Conservation (phyloP, 2,113 vertebrate species). For the Scophthalmus maximus region DNA sequence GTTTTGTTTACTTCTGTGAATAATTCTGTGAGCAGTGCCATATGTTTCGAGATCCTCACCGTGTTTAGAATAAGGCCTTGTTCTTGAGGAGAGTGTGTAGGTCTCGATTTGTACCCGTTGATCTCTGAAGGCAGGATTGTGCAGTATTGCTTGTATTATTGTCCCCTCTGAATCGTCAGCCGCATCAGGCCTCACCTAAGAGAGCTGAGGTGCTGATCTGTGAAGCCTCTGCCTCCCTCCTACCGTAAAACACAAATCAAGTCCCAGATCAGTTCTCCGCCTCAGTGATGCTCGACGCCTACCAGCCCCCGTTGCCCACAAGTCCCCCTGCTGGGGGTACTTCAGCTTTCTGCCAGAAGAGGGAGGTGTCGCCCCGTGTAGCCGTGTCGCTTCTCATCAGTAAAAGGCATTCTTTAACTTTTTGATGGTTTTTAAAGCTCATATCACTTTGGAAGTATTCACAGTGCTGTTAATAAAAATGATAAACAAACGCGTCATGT, state of each 20-base stretch:
- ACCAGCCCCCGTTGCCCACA: not conserved
- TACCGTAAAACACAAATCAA: constrained; percentile 3
- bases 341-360: constrained; percentile 68
- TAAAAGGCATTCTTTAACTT: constrained; percentile 67
- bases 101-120: constrained; percentile 30
- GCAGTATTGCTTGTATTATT: constrained; percentile 57
- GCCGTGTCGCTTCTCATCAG: constrained; percentile 57
- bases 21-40: constrained; percentile 85
- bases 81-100: constrained; percentile 54
- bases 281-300: constrained; percentile 16
- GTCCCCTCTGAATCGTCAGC: constrained; percentile 49
- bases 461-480: constrained; percentile 83
- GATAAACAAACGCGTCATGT: constrained; percentile 47
- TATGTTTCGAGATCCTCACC: constrained; percentile 66
- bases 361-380: constrained; percentile 70
- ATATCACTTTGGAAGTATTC: constrained; percentile 81
- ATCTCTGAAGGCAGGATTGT: constrained; percentile 53
- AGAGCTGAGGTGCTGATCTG: constrained; percentile 29
- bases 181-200: constrained; percentile 8
- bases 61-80: constrained; percentile 57
- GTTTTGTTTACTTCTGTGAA: constrained; percentile 80
- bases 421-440: constrained; percentile 75
- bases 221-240: constrained; percentile 25
- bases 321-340: constrained; percentile 19
- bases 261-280: constrained; percentile 20